Conservation (phyloP, 2,888 invertebrate species). For the Alloscopus bannaensis region DNA sequence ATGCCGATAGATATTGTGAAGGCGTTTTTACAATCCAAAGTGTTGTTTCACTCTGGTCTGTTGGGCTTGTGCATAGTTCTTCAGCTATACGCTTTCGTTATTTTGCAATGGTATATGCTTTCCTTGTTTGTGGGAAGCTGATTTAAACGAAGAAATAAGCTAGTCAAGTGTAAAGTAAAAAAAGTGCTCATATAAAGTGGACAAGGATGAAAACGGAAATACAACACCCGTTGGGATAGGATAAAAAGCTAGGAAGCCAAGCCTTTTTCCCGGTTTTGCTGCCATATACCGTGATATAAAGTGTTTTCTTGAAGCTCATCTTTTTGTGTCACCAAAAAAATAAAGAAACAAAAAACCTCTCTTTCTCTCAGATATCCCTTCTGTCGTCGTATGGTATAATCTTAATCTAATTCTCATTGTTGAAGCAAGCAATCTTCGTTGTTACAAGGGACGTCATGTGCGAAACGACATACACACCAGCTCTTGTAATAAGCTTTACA, state of each 20-base stretch:
- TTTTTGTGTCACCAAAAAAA: conserved; percentile 45
- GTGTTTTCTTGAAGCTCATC: conserved; percentile 29
- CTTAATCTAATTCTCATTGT: conserved; percentile 47
- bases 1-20: background rate
- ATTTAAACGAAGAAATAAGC: conserved; percentile 44
- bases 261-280: conserved; percentile 11
- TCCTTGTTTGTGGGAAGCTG: conserved; percentile 41
- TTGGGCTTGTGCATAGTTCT: conserved; percentile 49
- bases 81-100: conserved; percentile 15
- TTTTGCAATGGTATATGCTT: conserved; percentile 29
- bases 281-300: too few species aligned
- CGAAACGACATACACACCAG: background rate
- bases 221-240: conserved; percentile 50
- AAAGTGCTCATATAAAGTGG: conserved; percentile 3
- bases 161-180: background rate
- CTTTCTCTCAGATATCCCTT: conserved; percentile 10
- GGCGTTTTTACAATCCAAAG: too few species aligned
- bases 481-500: conserved; percentile 28
- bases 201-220: conserved; percentile 51
- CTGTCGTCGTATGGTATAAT: conserved; percentile 18
- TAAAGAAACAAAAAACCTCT: conserved; percentile 22
- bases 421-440: background rate
- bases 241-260: conserved; percentile 1
- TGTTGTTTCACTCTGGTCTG: too few species aligned
- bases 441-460: background rate